A percentile compares a stretch with the other conserved stretches of the same genome.
Conservation (phyloP, 2,888 invertebrate species). For the Drosophila robusta region DNA sequence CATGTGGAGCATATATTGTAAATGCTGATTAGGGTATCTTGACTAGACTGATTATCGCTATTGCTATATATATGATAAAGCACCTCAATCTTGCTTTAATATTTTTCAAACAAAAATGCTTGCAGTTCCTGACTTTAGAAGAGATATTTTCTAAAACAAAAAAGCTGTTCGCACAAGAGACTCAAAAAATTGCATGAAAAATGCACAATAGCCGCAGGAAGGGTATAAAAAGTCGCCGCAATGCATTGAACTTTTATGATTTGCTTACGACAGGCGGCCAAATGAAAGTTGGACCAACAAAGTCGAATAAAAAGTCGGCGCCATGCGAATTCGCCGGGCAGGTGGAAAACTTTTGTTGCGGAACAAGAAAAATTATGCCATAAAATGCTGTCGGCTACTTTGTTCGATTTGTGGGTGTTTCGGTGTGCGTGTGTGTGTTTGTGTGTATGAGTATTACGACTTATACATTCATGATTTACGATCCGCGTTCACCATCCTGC, state of each 20-base stretch:
- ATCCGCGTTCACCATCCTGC: slow-evolving; percentile 25
- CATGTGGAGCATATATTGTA: no score
- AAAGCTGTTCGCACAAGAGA: no score
- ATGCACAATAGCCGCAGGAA: neutral
- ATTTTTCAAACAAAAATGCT: no score
- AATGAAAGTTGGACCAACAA: slow-evolving; percentile 19
- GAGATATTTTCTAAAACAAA: no score
- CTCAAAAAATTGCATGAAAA: neutral
- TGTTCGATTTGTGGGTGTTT: slow-evolving; percentile 24
- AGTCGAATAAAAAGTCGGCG: neutral
- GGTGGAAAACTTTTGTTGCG: slow-evolving; percentile 39
- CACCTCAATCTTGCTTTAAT: no score
- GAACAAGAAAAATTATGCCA: slow-evolving; percentile 64
- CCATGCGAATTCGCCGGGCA: slow-evolving; percentile 34
- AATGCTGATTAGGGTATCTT: no score
- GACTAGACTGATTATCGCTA: no score
- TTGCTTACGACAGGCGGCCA: slow-evolving; percentile 33
- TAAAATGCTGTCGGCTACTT: slow-evolving; percentile 51
- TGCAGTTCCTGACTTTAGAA: no score
- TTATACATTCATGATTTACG: slow-evolving; percentile 75
- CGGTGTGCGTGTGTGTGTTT: slow-evolving; percentile 1
- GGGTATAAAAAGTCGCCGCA: slow-evolving; percentile 5
- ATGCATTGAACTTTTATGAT: slow-evolving; percentile 49
- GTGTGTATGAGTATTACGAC: slow-evolving; percentile 24
- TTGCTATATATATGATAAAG: no score